Evolutionary conservation across 2,113 vertebrate species (phyloP), one percentile per base, ranked within the genome.

Genomic region (Hippocampus abdominalis): DNA sequence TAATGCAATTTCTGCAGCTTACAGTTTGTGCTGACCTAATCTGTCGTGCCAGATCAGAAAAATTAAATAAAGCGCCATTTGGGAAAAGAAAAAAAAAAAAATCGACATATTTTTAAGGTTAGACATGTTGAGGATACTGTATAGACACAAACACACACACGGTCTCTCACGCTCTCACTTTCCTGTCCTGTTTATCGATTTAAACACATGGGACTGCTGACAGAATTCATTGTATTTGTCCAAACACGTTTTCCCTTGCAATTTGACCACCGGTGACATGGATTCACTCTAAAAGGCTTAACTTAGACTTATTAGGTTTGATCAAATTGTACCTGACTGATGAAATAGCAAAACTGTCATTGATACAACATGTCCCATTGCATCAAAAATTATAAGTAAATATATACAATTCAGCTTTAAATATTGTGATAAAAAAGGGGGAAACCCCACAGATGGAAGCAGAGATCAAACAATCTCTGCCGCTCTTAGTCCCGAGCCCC

Each of bases 1-100:
- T 89, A 85, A 87, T 85, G 82, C 81, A 83, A 86, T 86, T 89
- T 89, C 86, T 84, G 83, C 87, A 91, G 88, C 86, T 92, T 89
- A 87, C 71, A 83, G 78, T 89, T 87, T 83, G 87, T 81, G 76
- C 88, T 77, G 88, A 83, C 78, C 86, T 88, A 86, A 76, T 86
- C 84, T 87, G 81, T 66, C 70, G n/a, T 84, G 85, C 70, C 76
- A 82, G 83, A 88, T 87, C 82, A 89, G 79, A 81, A 82, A 86
- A 86, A 86, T 81, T 79, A 82, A 87, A 86, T 81, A 84, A 89
- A 83, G 77, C 66, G 51, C 61, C 80, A 88, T 88, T 88, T 64
- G 74, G 81, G 75, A 79, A 80, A 76, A 40, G 66, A 64, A 59
- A 76, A 59, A 74, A 54, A 48, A 32, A 66, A 23, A 51, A 46